Evolutionary conservation across 2,113 vertebrate species (phyloP), one percentile per base, ranked within the genome.

Genomic region (Larimichthys crocea): DNA sequence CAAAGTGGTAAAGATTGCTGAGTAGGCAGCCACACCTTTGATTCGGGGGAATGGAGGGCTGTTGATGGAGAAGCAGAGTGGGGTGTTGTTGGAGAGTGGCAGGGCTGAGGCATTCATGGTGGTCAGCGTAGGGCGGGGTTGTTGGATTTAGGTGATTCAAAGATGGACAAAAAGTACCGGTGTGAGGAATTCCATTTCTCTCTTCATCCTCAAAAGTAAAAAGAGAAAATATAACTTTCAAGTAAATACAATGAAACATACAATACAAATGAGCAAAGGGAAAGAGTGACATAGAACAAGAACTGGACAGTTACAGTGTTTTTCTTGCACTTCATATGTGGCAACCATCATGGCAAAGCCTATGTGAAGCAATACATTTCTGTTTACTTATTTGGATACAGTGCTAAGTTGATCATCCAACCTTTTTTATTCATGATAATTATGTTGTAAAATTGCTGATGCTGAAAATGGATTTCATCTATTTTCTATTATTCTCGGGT

Each of bases 21-120:
- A 94, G 75, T 95, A 97, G 95, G 96, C 96, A 0, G 91, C 94
- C 0, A 97, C 97, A 14, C 95, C 74, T 0, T 96, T 93, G 44
- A 78, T 76, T 53, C 59, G 52, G 26, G 3, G 26, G 66, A 91
- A 94, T 0, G 89, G 91, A 3, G 92, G 85, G 48, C n/a, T 94
- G 86, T 74, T 94, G 65, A 90, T 90, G 61, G 92, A 89, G 85
- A 92, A 95, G 83, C 95, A 96, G 35, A 69, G 24, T 2, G 92
- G 92, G 10, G 83, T 89, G 24, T 53, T 5, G 65, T 92, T 93
- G 66, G 35, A 9, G 0, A 17, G 15, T 4, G 44, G 49, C 0
- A 17, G 14, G 5, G 3, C 9, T 0, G 84, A 85, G 20, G 26
- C 2, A 22, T 88, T 91, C 90, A 90, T 91, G 86, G 56, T 84